Evolutionary conservation across 2,113 vertebrate genomes (phyloP).

Genomic region (Semnopithecus entellus): DNA sequence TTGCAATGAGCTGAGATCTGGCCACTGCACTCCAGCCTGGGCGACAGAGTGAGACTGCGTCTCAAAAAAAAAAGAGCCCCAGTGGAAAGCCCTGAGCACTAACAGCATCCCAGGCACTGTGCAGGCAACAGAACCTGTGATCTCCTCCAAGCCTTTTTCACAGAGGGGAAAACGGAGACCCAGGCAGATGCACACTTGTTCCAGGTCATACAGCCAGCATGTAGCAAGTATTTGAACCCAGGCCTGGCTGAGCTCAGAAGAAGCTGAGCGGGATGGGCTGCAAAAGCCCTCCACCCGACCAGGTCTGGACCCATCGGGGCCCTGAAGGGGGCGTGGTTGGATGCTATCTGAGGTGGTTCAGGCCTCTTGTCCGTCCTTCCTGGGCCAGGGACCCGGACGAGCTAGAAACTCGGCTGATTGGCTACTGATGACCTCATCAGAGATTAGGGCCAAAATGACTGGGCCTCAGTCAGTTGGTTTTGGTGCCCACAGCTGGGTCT

Average conservation of each 20-base stretch:
- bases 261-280: not conserved
- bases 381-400: not conserved
- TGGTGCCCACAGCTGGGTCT: not conserved
- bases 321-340: not conserved
- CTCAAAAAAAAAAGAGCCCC: too few relatives aligned
- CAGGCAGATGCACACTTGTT: not conserved
- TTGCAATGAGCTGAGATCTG: too few relatives aligned
- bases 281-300: not conserved
- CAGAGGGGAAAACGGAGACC: not conserved
- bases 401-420: slow-evolving; percentile 41
- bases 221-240: not conserved
- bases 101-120: accelerated
- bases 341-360: not conserved
- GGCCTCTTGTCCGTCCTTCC: not conserved
- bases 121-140: accelerated
- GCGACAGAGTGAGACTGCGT: too few relatives aligned
- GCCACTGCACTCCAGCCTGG: too few relatives aligned
- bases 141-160: not conserved
- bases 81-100: not conserved
- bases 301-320: accelerated
- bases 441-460: not conserved
- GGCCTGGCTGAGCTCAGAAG: not conserved
- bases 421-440: slow-evolving; percentile 72
- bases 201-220: not conserved
- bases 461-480: not conserved